Evolutionary conservation across 2,797 vertebrate species (phyloP), one percentile per base, ranked within the genome.

Genomic region (Phoxinus dragarum): DNA sequence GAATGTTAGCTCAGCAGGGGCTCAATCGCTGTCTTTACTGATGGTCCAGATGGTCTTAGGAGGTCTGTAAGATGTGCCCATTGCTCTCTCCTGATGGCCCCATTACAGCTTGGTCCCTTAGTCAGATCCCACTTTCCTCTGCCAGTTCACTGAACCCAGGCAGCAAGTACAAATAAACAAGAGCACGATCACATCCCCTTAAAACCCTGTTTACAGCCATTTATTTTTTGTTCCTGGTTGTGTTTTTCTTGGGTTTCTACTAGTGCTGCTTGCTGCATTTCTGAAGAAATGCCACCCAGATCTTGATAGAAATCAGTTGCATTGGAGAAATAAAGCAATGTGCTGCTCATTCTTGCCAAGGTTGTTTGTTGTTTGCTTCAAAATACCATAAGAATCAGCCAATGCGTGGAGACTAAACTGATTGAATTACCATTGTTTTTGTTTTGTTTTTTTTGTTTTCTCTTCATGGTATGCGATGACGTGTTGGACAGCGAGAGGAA

Each of bases 161-260:
- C 90, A 90, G 88, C 80, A 84, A 89, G 84, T 71, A 88, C 89
- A 91, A 92, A 91, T 89, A 91, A 91, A 91, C 82, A 90, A 81
- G 69, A 80, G 67, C 36, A 56, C 66, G 54, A 91, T 87, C 86
- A 88, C 82, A 82, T 82, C 80, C 40, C 79, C 86, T 88, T 87
- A 86, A 84, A 91, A 88, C 77, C 81, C 76, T 87, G 72, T 86
- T 64, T 88, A 91, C 74, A 36, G 84, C 86, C 85, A 89, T 91
- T 89, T 89, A 84, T 89, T 90, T 88, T 85, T 86, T 89, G 83
- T 91, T 90, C 87, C 84, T 81, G 61, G 36, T 89, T 82, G 68
- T 90, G 81, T 89, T 79, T 88, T 90, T 82, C 81, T 89, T 88
- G 82, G 87, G 74, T 81, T 87, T 67, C 17, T 49, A 49, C 52